phyloP scores from a whole-genome alignment of 92 coral and sea anemone genomes.

The Desmophyllum pertusum region DNA sequence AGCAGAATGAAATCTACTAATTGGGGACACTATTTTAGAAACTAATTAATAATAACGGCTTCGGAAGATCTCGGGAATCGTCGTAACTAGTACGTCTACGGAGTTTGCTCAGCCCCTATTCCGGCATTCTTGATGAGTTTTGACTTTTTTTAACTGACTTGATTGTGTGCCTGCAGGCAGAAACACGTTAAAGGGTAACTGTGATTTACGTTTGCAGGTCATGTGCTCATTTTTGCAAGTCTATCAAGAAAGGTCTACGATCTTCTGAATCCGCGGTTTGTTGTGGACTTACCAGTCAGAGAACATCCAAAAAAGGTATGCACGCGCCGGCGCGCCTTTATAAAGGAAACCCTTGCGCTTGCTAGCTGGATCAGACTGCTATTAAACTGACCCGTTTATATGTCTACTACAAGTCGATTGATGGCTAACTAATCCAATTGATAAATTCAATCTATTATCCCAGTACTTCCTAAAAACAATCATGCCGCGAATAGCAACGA shows the following conservation, averaged over 20 bases:
- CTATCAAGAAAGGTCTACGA: constrained; percentile 92
- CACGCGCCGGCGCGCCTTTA: neutral
- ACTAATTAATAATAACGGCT: no score
- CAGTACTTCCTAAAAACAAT: no score
- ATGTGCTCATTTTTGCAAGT: constrained; percentile 89
- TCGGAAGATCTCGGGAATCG: neutral
- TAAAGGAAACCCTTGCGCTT: neutral
- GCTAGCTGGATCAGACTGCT: neutral
- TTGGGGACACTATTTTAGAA: no score
- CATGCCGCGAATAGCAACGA: no score
- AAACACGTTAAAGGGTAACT: neutral
- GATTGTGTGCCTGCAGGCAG: no score
- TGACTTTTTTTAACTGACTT: no score
- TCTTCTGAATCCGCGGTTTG: constrained; percentile 76
- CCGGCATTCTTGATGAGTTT: no score
- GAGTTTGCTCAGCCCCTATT: no score
- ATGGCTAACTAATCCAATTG: no score
- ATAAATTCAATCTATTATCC: no score
- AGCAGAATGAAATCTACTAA: no score
- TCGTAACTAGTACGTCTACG: neutral
- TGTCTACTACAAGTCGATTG: no score
- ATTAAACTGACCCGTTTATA: neutral
- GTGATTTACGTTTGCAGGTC: constrained; percentile 50
- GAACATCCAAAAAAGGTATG: constrained; percentile 91
- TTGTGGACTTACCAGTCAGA: constrained; percentile 81